phyloP scores from a whole-genome alignment of 2,113 vertebrate genomes.

The Monarcha castaneiventris region DNA sequence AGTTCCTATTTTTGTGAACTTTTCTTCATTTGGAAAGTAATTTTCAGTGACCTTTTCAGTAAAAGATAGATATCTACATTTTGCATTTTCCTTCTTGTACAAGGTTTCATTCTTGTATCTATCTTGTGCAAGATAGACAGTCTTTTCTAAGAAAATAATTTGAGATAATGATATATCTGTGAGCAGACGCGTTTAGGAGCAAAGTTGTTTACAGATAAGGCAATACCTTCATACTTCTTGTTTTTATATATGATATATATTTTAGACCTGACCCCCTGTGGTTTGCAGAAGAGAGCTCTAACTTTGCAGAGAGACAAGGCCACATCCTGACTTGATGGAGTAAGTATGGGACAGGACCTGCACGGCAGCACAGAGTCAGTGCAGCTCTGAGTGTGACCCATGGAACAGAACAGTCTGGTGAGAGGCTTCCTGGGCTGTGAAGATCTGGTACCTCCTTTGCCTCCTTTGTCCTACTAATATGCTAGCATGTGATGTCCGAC shows the following conservation, averaged over 20 bases:
- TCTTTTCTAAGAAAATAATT: not conserved
- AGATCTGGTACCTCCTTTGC: not conserved
- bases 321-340: not conserved
- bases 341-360: not conserved
- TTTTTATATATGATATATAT: not conserved
- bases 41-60: not conserved
- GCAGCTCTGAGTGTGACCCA: not conserved
- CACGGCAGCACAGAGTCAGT: fast-evolving
- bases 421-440: not conserved
- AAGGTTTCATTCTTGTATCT: not conserved
- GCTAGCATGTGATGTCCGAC: not conserved
- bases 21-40: not conserved
- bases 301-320: not conserved
- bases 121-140: not conserved
- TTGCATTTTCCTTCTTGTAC: not conserved
- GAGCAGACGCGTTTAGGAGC: not conserved
- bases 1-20: not conserved
- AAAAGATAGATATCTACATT: not conserved
- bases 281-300: not conserved
- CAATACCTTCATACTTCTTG: not conserved
- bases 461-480: not conserved
- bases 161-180: not conserved
- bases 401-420: not conserved
- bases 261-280: not conserved
- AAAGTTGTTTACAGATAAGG: not conserved